Evolutionary conservation across 1,140 invertebrate genomes (phyloP), one percentile per base, ranked within the genome.

Genomic region (Bombus consobrinus): DNA sequence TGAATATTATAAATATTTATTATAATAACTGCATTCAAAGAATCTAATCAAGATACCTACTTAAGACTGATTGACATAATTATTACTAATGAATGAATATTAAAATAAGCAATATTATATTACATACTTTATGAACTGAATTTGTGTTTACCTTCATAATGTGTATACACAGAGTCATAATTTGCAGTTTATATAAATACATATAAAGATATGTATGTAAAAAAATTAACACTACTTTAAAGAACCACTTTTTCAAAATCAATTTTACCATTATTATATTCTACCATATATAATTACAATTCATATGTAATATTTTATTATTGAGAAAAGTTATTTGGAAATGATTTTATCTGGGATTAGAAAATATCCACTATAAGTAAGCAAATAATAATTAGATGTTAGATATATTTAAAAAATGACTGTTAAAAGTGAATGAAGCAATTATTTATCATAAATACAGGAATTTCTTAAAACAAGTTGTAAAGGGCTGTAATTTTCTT

Each of bases 401-500:
- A 53, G 15, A 53, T 53, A 53, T 22, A 53, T 22, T 53, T 8
- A 22, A 53, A 53, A 53, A 8, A 53, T 53, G 6, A 53, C 18
- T 53, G 18, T 53, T 53, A 53, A 53, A 53, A 8, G 47, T 53
- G 5, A 53, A 22, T 22, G 47, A 8, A 22, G 5, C 18, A 53
- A 18, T 53, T 53, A 53, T 53, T 53, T 53, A 53, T 53, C 18
- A 53, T 22, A 53, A 53, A 53, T 22, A 53, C 18, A 53, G 18
- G 18, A 69, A 15, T 32, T 66, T 66, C 6, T 32, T 15, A 18
- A 66, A 66, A 66, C 15, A 39, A n/a, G 3, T 72, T 72, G 8
- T 28, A 37, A 72, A 15, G 3, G 39, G 28, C 34, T 13, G 2
- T 9, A 83, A 25, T 84, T 81, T 87, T 68, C 28, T 81, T 53